phyloP scores from a whole-genome alignment of 2,888 invertebrate genomes.

The Dascillus cervinus region DNA sequence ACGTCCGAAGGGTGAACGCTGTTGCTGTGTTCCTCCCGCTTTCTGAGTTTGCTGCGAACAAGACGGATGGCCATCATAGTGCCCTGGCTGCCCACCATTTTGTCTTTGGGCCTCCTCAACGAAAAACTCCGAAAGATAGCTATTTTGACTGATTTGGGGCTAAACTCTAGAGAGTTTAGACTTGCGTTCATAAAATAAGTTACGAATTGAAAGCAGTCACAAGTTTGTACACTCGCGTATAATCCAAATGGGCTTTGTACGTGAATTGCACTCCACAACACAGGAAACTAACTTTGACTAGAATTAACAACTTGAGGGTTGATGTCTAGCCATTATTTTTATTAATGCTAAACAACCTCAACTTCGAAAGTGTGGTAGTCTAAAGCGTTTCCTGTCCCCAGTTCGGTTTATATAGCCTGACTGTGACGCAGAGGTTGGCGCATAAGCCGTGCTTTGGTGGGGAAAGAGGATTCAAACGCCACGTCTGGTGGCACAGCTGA shows the following conservation, averaged over 20 bases:
- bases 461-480: conserved; percentile 16
- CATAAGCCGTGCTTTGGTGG: conserved; percentile 9
- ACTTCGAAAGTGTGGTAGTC: conserved; percentile 15
- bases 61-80: conserved; percentile 83
- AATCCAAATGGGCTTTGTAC: no score
- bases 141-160: conserved; percentile 40
- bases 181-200: no score
- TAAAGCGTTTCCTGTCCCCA: conserved; percentile 21
- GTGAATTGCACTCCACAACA: conserved; percentile 2
- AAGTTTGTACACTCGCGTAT: no score
- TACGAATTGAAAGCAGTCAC: no score
- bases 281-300: conserved; percentile 9
- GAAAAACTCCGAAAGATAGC: conserved; percentile 39
- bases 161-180: no score
- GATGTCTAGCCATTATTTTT: no score
- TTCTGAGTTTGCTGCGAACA: conserved; percentile 85
- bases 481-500: conserved; percentile 23
- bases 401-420: conserved; percentile 16
- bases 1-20: conserved; percentile 62
- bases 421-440: conserved; percentile 15
- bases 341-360: conserved; percentile 32
- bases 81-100: conserved; percentile 79
- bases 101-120: conserved; percentile 28
- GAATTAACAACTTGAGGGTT: no score
- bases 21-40: conserved; percentile 72